phyloP scores from a whole-genome alignment of 2,888 invertebrate species.

The Ormyrus nitidulus region DNA sequence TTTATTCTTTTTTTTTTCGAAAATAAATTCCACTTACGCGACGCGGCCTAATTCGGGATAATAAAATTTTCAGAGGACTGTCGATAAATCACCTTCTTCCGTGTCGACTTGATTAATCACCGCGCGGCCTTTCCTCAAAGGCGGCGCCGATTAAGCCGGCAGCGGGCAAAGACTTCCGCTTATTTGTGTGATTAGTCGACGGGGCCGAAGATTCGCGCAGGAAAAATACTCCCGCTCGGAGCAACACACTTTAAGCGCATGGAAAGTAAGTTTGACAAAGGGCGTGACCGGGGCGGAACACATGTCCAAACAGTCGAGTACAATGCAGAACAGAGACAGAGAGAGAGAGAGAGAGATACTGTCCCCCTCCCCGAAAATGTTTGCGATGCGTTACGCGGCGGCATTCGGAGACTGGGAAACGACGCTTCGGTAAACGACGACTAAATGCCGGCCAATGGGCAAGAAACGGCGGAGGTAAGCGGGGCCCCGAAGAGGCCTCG shows the following conservation, averaged over 20 bases:
- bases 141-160: too few species aligned
- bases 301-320: constrained; percentile 74
- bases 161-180: constrained; percentile 37
- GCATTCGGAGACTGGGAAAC: constrained; percentile 66
- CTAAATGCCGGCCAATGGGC: constrained; percentile 67
- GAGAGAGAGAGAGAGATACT: constrained; percentile 25
- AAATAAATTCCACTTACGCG: too few species aligned
- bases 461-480: constrained; percentile 63
- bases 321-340: constrained; percentile 65
- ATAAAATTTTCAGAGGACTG: too few species aligned
- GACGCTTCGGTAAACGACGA: constrained; percentile 62
- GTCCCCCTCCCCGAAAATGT: constrained; percentile 67
- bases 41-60: too few species aligned
- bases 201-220: too few species aligned
- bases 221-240: too few species aligned
- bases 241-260: constrained; percentile 63
- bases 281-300: constrained; percentile 75
- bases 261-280: constrained; percentile 72
- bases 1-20: too few species aligned
- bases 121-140: too few species aligned
- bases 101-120: too few species aligned
- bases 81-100: too few species aligned
- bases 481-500: not conserved
- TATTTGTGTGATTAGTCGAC: not conserved
- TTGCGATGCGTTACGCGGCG: constrained; percentile 72